These are phyloP conservation scores for Catharus ustulatus DNA, from an alignment of 2,797 vertebrate genomes.

Conservation along the genomic window DNA sequence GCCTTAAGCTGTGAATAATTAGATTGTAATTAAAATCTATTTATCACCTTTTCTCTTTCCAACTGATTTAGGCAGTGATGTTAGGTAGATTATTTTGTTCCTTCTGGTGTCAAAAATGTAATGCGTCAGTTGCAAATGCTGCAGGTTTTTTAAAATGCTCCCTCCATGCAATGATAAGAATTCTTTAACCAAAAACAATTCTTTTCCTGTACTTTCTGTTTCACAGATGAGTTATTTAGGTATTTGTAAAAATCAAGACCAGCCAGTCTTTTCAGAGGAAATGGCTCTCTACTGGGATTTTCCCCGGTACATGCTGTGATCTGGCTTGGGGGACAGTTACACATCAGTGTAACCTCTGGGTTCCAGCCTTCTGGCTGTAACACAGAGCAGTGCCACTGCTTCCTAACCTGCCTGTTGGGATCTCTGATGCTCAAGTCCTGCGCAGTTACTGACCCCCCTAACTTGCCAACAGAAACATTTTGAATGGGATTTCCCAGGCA, in stretches of 20 bases:
- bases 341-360: background rate
- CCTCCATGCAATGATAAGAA: background rate
- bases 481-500: background rate
- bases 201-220: background rate
- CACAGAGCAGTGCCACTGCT: accelerated
- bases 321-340: background rate
- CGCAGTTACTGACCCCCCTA: accelerated
- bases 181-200: background rate
- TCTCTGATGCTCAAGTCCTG: accelerated
- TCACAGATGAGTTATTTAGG: background rate
- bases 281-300: background rate
- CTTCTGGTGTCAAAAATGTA: background rate
- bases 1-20: background rate
- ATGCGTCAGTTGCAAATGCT: background rate
- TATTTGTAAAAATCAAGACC: background rate
- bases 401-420: background rate
- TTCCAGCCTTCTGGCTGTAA: background rate
- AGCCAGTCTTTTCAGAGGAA: background rate
- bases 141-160: background rate
- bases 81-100: background rate
- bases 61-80: background rate
- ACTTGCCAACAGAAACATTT: background rate
- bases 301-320: background rate
- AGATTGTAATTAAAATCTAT: conserved; percentile 35
- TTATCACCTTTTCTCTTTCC: conserved; percentile 26